Evolutionary conservation across 1,140 invertebrate species (phyloP), one percentile per base, ranked within the genome.

Genomic region (Pseudomyrmex pallidus): DNA sequence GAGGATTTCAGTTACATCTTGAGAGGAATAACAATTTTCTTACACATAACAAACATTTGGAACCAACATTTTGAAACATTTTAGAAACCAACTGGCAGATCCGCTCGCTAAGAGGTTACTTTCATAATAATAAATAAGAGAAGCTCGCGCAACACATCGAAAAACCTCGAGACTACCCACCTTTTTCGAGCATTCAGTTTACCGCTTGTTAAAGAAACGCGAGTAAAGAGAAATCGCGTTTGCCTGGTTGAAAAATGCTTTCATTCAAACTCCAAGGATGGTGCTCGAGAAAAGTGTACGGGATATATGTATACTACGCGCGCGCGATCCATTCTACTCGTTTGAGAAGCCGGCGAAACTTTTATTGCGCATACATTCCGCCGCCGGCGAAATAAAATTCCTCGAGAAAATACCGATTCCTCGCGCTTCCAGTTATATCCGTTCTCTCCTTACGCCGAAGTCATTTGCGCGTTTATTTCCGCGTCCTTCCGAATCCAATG

Each of bases 291-390:
- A 50, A 70, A 8, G 52, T 61, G 72, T 13, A 50, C 20, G 66
- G 61, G 25, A 9, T 57, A 52, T 46, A 17, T 25, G 44, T 10
- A 22, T 54, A n/a, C 15, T 70, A 61, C 35, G 35, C 50, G 50
- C n/a, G 25, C 35, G 20, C 20, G 22, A 68, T 68, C 22, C 56
- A 46, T 72, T 25, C 44, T 61, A 13, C 44, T 72, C 48, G 35
- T 72, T 59, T 35, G n/a, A 48, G 20, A 80, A 59, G 4, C 12
- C 12, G 1, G 44, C 15, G 44, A 50, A 68, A 80, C 76, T 80
- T 80, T 80, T 59, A 80, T 80, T 50, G 54, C 54, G 44, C 54
- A 48, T 35, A 59, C 22, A 70, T 72, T 48, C 35, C 54, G 17
- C 62, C 17, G 48, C 44, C 52, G 2, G 46, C 35, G 2, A 80